phyloP scores from a whole-genome alignment of 2,888 invertebrate species.

The Troglohyphantes excavatus region DNA sequence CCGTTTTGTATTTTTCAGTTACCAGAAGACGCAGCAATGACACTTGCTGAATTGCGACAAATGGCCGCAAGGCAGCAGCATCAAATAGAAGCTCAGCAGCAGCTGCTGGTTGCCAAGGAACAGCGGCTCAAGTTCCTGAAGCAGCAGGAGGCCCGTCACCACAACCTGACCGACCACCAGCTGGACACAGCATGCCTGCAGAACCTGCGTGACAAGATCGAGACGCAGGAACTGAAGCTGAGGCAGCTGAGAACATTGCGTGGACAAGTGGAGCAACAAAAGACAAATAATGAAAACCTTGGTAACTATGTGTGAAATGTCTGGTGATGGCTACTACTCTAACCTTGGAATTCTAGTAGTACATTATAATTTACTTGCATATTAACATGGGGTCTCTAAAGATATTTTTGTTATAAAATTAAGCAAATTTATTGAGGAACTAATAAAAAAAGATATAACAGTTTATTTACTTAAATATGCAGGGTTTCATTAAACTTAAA shows the following conservation, averaged over 20 bases:
- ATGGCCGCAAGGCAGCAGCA: slow-evolving; percentile 99
- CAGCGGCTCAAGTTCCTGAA: slow-evolving; percentile 95
- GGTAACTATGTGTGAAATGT: no score
- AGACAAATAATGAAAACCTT: slow-evolving; percentile 86
- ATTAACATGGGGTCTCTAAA: no score
- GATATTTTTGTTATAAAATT: no score
- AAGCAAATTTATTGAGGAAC: no score
- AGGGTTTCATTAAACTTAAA: no score
- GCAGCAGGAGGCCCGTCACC: slow-evolving; percentile 91
- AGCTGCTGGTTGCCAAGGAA: slow-evolving; percentile 93
- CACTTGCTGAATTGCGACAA: slow-evolving; percentile 91
- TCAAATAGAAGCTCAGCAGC: slow-evolving; percentile 97
- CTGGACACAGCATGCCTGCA: slow-evolving; percentile 94
- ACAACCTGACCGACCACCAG: slow-evolving; percentile 83
- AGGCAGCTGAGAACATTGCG: slow-evolving; percentile 94
- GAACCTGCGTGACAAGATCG: slow-evolving; percentile 93
- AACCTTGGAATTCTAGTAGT: no score
- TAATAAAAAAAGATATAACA: no score
- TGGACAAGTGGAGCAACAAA: slow-evolving; percentile 96
- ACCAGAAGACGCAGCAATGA: slow-evolving; percentile 76
- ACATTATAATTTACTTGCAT: no score
- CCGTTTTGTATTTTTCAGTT: no score
- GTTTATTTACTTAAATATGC: no score
- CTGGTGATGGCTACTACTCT: no score
- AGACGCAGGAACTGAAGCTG: slow-evolving; percentile 96